A percentile compares a stretch with the other conserved stretches of the same genome.
Conservation (phyloP, 2,888 invertebrate genomes). For the Mythimna vitellina region DNA sequence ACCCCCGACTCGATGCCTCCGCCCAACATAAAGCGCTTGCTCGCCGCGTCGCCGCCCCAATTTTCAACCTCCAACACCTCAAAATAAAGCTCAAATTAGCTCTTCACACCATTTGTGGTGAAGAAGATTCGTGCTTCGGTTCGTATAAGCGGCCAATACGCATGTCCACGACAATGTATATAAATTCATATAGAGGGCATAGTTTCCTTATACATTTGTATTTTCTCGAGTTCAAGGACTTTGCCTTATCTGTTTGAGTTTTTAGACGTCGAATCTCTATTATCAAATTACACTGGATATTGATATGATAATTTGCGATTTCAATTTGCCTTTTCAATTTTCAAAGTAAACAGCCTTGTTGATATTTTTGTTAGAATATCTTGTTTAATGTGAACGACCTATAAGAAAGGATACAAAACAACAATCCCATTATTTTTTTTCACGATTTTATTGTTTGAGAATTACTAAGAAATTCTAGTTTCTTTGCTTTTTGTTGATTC, state of each 20-base stretch:
- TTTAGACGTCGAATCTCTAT: constrained; percentile 74
- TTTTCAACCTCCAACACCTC: constrained; percentile 66
- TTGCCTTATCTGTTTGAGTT: constrained; percentile 84
- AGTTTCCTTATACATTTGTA: constrained; percentile 89
- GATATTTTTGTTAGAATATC: constrained; percentile 17
- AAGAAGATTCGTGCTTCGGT: constrained; percentile 88
- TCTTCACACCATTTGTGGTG: constrained; percentile 73
- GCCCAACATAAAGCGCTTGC: constrained; percentile 90
- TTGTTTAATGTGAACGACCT: constrained; percentile 33
- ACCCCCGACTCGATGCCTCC: constrained; percentile 89
- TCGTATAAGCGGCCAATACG: constrained; percentile 89
- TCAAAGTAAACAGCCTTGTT: constrained; percentile 27
- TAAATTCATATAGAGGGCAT: constrained; percentile 86
- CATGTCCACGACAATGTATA: constrained; percentile 89
- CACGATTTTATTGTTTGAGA: not conserved
- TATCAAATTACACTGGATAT: constrained; percentile 70
- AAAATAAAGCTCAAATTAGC: constrained; percentile 72
- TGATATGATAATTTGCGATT: constrained; percentile 61
- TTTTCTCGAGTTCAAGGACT: constrained; percentile 90
- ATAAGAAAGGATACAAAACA: not conserved
- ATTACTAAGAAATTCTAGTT: constrained; percentile 5
- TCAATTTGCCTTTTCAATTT: constrained; percentile 45
- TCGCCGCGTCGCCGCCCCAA: constrained; percentile 71
- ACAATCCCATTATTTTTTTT: constrained; percentile 8
- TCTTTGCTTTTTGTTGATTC: constrained; percentile 12